phyloP scores from a whole-genome alignment of 2,797 vertebrate genomes.

The Pygocentrus nattereri region DNA sequence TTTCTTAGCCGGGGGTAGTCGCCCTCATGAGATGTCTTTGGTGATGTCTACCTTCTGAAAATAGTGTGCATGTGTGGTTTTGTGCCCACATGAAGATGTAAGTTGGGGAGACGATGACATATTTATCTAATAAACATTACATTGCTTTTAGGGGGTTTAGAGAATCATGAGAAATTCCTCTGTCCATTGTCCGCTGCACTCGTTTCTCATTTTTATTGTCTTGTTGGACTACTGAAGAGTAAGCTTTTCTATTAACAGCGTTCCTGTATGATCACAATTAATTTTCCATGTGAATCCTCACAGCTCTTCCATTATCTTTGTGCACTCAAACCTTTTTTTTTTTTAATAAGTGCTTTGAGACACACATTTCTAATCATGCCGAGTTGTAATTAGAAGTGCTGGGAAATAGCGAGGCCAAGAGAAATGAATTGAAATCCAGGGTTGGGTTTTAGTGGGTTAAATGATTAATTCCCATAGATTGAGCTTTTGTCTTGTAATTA shows the following conservation, averaged over 20 bases:
- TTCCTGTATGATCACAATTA: slow-evolving; percentile 15
- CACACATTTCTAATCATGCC: slow-evolving; percentile 29
- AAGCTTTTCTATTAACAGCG: slow-evolving; percentile 2
- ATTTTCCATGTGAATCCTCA: slow-evolving; percentile 26
- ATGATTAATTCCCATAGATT: slow-evolving; percentile 30
- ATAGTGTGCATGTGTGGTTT: neutral
- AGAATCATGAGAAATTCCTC: neutral
- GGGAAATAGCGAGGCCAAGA: neutral
- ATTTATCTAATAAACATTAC: neutral
- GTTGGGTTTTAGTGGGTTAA: slow-evolving; percentile 6
- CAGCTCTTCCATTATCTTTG: slow-evolving; percentile 16
- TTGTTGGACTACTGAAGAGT: neutral
- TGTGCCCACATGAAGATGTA: neutral
- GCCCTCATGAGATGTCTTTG: too few species aligned
- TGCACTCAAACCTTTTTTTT: slow-evolving; percentile 22
- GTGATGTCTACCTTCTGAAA: neutral
- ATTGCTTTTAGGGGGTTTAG: neutral
- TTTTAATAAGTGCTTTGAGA: slow-evolving; percentile 30
- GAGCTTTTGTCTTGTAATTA: slow-evolving; percentile 45
- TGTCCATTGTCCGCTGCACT: neutral
- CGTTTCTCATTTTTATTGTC: slow-evolving; percentile 4
- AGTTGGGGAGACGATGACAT: neutral
- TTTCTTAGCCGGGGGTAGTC: too few species aligned
- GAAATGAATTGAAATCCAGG: slow-evolving; percentile 13
- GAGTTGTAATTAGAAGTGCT: slow-evolving; percentile 11